A percentile compares a stretch with the other conserved stretches of the same genome.
Conservation (phyloP, 2,797 vertebrate species). For the Paguma larvata region DNA sequence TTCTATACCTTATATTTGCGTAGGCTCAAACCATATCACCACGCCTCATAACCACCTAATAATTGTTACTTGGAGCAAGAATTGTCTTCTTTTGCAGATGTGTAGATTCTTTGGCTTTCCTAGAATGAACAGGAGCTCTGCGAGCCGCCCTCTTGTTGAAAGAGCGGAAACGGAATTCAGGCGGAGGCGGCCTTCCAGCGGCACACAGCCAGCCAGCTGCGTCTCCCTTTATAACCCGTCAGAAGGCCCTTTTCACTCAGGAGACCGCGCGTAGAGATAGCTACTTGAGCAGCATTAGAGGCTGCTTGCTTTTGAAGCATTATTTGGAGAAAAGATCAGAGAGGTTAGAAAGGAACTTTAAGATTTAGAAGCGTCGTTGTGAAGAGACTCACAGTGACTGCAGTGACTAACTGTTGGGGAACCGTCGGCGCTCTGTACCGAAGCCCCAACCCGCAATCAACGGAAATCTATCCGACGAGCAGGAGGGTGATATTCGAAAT, state of each 20-base stretch:
- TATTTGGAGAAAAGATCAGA: not conserved
- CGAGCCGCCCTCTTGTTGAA: not conserved
- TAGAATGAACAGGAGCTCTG: not conserved
- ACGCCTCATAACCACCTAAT: too few species aligned
- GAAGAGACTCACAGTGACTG: not conserved
- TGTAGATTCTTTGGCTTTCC: not conserved
- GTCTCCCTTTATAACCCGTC: too few species aligned
- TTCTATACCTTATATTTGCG: not conserved
- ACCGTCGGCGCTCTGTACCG: rapidly evolving
- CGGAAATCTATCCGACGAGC: not conserved
- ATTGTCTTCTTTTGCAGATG: not conserved
- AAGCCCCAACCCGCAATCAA: not conserved
- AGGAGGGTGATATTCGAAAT: not conserved
- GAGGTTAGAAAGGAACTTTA: not conserved
- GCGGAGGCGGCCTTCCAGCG: too few species aligned
- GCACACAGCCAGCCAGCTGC: too few species aligned
- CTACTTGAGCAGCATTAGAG: not conserved
- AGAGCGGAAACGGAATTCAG: too few species aligned
- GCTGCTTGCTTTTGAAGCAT: not conserved
- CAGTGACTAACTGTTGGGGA: rapidly evolving
- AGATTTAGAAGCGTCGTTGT: not conserved
- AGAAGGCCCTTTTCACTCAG: too few species aligned
- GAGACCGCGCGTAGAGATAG: too few species aligned
- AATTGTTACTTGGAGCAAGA: too few species aligned
- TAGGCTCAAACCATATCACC: not conserved